Conservation (phyloP, 1,140 invertebrate genomes). For the Coptotermes formosanus region DNA sequence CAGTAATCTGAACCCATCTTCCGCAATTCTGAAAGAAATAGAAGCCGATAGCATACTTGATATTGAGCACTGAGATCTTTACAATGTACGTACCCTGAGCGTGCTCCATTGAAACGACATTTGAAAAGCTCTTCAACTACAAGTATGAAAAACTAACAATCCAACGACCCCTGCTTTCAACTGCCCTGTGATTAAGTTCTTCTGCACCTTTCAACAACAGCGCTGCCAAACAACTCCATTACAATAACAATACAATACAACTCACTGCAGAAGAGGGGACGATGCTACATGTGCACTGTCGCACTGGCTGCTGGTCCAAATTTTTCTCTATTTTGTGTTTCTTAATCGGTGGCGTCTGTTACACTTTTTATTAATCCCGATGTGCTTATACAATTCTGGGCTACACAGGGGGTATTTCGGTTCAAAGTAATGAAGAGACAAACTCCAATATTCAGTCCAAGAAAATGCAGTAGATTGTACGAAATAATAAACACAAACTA, state of each 20-base stretch:
- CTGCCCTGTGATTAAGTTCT: not conserved
- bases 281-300: not conserved
- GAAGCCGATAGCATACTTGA: not conserved
- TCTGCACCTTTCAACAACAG: not conserved
- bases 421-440: no score
- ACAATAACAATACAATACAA: not conserved
- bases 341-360: no score
- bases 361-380: no score
- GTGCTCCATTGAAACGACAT: not conserved
- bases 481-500: no score
- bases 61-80: not conserved
- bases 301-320: not conserved
- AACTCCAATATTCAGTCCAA: no score
- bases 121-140: not conserved
- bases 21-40: no score
- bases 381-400: no score
- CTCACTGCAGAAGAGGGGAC: not conserved
- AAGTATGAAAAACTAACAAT: slow-evolving; percentile 13
- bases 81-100: not conserved
- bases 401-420: no score
- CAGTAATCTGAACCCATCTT: no score
- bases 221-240: not conserved
- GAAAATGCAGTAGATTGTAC: no score
- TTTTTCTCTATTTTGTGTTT: no score
- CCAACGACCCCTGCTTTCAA: not conserved